These are phyloP conservation scores for Pocillopora meandrina DNA, from an alignment of 92 coral and sea anemone species.

Conservation along the genomic window DNA sequence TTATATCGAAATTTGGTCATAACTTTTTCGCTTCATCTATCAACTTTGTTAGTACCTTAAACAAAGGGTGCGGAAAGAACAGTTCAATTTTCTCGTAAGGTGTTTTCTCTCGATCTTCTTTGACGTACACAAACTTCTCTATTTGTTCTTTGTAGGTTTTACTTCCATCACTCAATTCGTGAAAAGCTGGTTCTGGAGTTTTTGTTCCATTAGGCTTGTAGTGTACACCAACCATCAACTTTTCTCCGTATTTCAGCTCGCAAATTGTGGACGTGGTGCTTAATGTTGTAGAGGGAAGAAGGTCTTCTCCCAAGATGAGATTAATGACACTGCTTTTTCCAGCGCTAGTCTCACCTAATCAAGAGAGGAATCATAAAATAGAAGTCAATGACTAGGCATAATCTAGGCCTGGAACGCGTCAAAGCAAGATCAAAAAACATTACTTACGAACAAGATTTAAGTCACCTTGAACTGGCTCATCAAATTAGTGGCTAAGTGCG, in stretches of 20 bases:
- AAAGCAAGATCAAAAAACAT: no score
- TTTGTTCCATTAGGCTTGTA: not conserved
- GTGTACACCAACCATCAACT: not conserved
- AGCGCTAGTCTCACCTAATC: no score
- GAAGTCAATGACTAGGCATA: no score
- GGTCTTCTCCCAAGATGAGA: constrained; percentile 30
- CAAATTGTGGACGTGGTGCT: constrained; percentile 44
- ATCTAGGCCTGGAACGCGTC: no score
- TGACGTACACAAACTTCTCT: not conserved
- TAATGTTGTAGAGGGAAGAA: not conserved
- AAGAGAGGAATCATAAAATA: constrained; percentile 8
- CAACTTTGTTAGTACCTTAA: not conserved
- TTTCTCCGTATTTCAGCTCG: constrained; percentile 34
- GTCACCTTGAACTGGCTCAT: no score
- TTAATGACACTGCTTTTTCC: not conserved
- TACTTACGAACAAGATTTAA: no score
- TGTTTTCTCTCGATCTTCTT: constrained; percentile 3
- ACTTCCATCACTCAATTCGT: not conserved
- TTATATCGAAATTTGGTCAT: not conserved
- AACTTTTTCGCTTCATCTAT: not conserved
- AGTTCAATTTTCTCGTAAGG: constrained; percentile 25
- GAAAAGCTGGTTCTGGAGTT: not conserved
- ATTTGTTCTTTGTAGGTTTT: constrained; percentile 15
- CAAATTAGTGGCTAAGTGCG: no score
- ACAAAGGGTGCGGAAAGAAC: constrained; percentile 29